phyloP scores from a whole-genome alignment of 2,888 invertebrate genomes.

The Diabrotica balteata region DNA sequence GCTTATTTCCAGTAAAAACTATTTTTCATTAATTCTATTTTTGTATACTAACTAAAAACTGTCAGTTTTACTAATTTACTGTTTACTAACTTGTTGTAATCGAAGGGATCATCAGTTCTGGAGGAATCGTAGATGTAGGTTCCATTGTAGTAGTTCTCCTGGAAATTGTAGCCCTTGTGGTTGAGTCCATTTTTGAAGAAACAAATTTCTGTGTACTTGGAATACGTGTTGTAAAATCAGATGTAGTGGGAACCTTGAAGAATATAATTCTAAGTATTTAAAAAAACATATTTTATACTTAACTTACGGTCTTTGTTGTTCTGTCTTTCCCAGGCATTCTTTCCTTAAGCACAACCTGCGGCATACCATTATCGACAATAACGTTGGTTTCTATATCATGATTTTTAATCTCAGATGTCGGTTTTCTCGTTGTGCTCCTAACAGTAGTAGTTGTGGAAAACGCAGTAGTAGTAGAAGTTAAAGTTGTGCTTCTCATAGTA shows the following conservation, averaged over 20 bases:
- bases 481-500: slow-evolving; percentile 41
- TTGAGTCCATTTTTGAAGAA: slow-evolving; percentile 39
- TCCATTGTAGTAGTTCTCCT: slow-evolving; percentile 63
- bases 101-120: slow-evolving; percentile 45
- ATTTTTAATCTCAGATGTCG: slow-evolving; percentile 16
- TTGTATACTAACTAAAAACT: too few relatives aligned
- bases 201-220: slow-evolving; percentile 24
- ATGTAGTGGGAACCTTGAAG: slow-evolving; percentile 16
- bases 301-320: slow-evolving; percentile 23
- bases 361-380: slow-evolving; percentile 26
- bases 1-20: too few relatives aligned
- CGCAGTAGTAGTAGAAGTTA: slow-evolving; percentile 47
- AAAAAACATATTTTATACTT: background rate
- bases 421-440: too few relatives aligned
- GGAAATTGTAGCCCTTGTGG: slow-evolving; percentile 48
- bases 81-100: slow-evolving; percentile 47
- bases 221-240: slow-evolving; percentile 33
- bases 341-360: slow-evolving; percentile 9
- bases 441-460: too few relatives aligned
- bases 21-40: too few relatives aligned
- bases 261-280: background rate
- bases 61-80: too few relatives aligned
- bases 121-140: slow-evolving; percentile 54
- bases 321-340: slow-evolving; percentile 20
- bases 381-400: slow-evolving; percentile 38